Evolutionary conservation across 2,113 vertebrate genomes (phyloP).

Genomic region (Eudyptes chrysolophus): DNA sequence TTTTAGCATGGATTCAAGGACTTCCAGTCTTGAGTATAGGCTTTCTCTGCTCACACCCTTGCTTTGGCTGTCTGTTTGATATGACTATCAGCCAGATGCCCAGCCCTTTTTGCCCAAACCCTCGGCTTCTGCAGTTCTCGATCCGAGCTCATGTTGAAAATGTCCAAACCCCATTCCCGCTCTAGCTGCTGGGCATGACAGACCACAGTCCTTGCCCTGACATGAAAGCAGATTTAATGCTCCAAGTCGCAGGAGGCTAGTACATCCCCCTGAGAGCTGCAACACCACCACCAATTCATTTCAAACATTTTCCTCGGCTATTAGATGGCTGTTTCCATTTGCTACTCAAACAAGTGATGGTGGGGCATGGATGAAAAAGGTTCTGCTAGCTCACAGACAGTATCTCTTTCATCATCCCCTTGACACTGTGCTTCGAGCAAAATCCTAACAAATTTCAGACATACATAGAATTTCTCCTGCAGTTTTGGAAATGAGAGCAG

Average conservation of each 20-base stretch:
- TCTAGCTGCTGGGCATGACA: not conserved
- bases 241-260: not conserved
- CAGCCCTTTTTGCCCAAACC: not conserved
- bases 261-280: not conserved
- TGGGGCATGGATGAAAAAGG: not conserved
- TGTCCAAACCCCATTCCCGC: not conserved
- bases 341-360: not conserved
- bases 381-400: not conserved
- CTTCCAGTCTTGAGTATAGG: not conserved
- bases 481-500: not conserved
- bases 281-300: not conserved
- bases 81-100: accelerated
- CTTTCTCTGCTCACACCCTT: not conserved
- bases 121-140: not conserved
- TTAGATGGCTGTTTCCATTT: not conserved
- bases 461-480: not conserved
- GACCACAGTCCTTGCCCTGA: not conserved
- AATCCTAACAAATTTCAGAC: not conserved
- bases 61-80: not conserved
- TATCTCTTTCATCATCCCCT: not conserved
- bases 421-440: not conserved
- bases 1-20: not conserved
- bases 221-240: not conserved
- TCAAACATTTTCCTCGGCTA: not conserved
- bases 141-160: not conserved